A percentile compares a stretch with the other conserved stretches of the same genome.
phyloP scores from a whole-genome alignment of 2,113 vertebrate genomes.

The Oreochromis aureus region DNA sequence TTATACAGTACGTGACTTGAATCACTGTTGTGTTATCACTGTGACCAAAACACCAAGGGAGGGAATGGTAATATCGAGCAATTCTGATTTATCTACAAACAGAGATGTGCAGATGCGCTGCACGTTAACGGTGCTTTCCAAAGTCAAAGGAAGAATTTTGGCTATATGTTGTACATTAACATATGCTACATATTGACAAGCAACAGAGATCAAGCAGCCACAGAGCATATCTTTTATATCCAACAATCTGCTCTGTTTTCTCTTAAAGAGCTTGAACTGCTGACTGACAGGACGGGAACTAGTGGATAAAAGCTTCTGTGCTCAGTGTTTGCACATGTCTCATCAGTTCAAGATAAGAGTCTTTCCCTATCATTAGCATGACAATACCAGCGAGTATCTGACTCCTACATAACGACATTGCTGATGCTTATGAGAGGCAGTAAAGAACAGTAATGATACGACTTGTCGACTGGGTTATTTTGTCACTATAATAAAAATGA shows the following conservation, averaged over 20 bases:
- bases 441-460: background rate
- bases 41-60: conserved; percentile 4
- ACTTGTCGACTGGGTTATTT: background rate
- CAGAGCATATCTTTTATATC: background rate
- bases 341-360: background rate
- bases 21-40: background rate
- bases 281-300: background rate
- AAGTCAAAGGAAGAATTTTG: background rate
- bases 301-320: background rate
- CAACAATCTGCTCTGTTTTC: background rate
- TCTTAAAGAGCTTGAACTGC: background rate
- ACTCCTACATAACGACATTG: background rate
- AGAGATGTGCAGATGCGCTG: background rate
- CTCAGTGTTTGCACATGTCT: background rate
- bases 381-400: background rate
- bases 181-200: background rate
- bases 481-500: background rate
- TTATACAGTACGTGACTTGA: background rate
- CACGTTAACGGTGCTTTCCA: background rate
- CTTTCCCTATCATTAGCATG: background rate
- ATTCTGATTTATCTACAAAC: background rate
- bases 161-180: background rate
- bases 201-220: background rate
- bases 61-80: background rate
- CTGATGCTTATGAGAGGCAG: background rate